phyloP scores from a whole-genome alignment of 2,113 vertebrate genomes.

The Sceloporus undulatus region DNA sequence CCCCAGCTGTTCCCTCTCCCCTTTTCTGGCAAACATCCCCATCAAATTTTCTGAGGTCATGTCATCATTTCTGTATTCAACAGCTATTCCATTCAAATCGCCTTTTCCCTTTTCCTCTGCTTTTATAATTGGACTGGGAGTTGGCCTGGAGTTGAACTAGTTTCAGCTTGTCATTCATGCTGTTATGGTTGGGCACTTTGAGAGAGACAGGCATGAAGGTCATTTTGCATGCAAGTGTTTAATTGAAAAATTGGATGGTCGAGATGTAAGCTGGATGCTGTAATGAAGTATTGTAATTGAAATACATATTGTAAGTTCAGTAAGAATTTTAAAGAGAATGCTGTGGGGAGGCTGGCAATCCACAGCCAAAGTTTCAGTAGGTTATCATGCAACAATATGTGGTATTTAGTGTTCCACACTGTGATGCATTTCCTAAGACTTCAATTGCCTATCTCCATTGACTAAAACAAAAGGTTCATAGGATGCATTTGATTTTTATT shows the following conservation, averaged over 20 bases:
- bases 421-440: neutral
- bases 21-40: rapidly evolving
- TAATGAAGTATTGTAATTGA: constrained; percentile 23
- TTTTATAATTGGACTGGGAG: neutral
- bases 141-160: rapidly evolving
- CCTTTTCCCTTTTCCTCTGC: neutral
- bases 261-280: neutral
- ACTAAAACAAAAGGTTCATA: neutral
- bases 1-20: too few species aligned
- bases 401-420: neutral
- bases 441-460: neutral
- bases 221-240: constrained; percentile 3
- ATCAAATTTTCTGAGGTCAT: neutral
- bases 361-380: neutral
- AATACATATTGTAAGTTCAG: neutral
- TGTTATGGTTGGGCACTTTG: neutral
- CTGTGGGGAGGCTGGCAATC: neutral
- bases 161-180: neutral
- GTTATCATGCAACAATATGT: neutral
- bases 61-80: neutral
- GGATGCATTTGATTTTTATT: neutral
- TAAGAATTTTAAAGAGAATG: neutral
- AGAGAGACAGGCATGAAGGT: constrained; percentile 16
- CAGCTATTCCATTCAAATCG: rapidly evolving
- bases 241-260: neutral